phyloP scores from a whole-genome alignment of 92 coral and sea anemone genomes.

The Zoanthus sociatus region DNA sequence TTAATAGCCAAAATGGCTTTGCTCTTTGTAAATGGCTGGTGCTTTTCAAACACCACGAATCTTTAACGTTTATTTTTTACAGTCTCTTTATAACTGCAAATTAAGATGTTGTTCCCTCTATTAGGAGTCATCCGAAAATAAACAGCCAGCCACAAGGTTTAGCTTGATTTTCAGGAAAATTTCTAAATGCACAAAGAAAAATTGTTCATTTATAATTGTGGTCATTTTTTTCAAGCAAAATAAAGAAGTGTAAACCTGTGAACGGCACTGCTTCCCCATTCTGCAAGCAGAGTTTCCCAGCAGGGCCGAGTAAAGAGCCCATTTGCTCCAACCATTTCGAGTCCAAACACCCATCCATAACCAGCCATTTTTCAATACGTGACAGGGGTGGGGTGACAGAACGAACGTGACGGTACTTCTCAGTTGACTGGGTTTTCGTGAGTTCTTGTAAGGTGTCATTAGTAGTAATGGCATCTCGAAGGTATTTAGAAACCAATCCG shows the following conservation, averaged over 20 bases:
- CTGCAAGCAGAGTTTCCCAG: constrained; percentile 78
- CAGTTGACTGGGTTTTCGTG: constrained; percentile 63
- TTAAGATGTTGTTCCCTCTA: too few relatives aligned
- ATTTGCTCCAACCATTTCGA: constrained; percentile 85
- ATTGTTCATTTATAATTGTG: too few relatives aligned
- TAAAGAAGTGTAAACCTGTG: constrained; percentile 69
- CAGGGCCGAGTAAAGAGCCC: constrained; percentile 81
- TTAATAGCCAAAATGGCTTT: too few relatives aligned
- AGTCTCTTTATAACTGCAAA: too few relatives aligned
- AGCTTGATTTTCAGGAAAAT: too few relatives aligned
- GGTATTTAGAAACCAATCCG: constrained; percentile 85
- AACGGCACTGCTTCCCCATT: constrained; percentile 87
- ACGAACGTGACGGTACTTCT: constrained; percentile 76
- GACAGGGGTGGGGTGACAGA: constrained; percentile 68
- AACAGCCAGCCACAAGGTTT: too few relatives aligned
- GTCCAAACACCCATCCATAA: constrained; percentile 93
- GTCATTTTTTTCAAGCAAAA: not conserved
- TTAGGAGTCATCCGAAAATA: too few relatives aligned
- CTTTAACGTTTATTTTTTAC: too few relatives aligned
- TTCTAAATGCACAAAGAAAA: too few relatives aligned
- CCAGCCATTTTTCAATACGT: constrained; percentile 88
- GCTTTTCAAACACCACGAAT: too few relatives aligned
- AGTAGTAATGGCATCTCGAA: constrained; percentile 83
- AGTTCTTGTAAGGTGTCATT: constrained; percentile 67
- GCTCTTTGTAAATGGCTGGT: too few relatives aligned